phyloP scores from a whole-genome alignment of 2,888 invertebrate genomes.

The Rhamnusium bicolor region DNA sequence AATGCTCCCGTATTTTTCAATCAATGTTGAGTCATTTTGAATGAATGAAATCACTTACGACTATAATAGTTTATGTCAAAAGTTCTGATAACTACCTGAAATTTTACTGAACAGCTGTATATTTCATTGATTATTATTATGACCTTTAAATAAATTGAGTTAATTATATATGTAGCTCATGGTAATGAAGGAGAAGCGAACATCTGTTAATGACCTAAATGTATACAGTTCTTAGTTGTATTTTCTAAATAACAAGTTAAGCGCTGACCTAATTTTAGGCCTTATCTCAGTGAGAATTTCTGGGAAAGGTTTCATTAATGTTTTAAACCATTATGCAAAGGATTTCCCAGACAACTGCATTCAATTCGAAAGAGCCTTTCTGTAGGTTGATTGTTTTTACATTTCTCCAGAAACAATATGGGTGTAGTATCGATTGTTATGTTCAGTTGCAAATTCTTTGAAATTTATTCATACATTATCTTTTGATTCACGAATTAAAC shows the following conservation, averaged over 20 bases:
- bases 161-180: neutral
- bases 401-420: neutral
- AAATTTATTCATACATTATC: too few species aligned
- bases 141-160: too few species aligned
- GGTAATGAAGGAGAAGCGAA: neutral
- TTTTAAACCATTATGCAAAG: neutral
- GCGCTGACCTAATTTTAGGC: conserved; percentile 10
- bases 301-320: conserved; percentile 3
- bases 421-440: neutral
- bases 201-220: neutral
- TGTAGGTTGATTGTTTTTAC: neutral
- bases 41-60: neutral
- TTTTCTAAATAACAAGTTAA: neutral
- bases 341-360: neutral
- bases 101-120: too few species aligned
- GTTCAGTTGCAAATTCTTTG: neutral
- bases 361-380: neutral
- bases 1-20: too few species aligned
- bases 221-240: neutral
- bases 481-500: too few species aligned
- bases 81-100: neutral
- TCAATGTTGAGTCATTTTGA: too few species aligned
- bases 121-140: too few species aligned
- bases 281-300: conserved; percentile 3
- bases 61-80: neutral